Base-by-base conservation (phyloP, 2,888 invertebrate species). In the Meghimatium bilineatum region DNA sequence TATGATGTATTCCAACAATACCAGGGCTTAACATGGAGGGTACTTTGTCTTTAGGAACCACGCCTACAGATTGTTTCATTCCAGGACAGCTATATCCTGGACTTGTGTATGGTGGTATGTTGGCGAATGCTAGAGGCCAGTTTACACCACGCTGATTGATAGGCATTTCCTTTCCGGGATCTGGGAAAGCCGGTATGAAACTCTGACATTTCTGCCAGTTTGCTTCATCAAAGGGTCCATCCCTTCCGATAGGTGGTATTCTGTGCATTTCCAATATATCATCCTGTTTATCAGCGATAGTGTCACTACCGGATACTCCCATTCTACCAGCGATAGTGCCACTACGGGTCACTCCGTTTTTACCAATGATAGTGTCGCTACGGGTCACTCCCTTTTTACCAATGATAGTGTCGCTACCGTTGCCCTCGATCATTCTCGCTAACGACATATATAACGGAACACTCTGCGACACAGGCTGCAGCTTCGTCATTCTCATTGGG, bases 61-160 rank as follows among this genome's bases (percentile, higher is more conserved):
- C 82, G 14, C 82, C 82, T 14, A 82, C 77, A 1, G 76, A 69
- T 52, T 82, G 82, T 44, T 82, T 72, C 2, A 77, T 34, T 5
- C 82, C 82, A n/a, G 6, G 26, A 32, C 26, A 34, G 26, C 67
- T 32, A 52, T 82, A 76, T 5, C 82, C 76, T 20, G 82, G 82
- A n/a, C 36, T 67, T 32, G 76, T 52, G 56, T 82, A 82, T 3
- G 82, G 82, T 2, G 82, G 82, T 29, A 5, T n/a, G 26, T 29
- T 76, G 69, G 82, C 82, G 26, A 49, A 77, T 29, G 14, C 3
- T 5, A 63, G 29, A 10, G 81, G 81, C 69, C 69, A 81, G 6
- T 44, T 52, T 14, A 69, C 20, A 6, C 81, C 81, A 12, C 5
- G 14, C n/a, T 81, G 80, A 49, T 36, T 49, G 52, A 12, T 6